A percentile compares a stretch with the other conserved stretches of the same genome.
Evolutionary conservation across 2,888 invertebrate genomes (phyloP).

Genomic region (Drosophila fungiperda): DNA sequence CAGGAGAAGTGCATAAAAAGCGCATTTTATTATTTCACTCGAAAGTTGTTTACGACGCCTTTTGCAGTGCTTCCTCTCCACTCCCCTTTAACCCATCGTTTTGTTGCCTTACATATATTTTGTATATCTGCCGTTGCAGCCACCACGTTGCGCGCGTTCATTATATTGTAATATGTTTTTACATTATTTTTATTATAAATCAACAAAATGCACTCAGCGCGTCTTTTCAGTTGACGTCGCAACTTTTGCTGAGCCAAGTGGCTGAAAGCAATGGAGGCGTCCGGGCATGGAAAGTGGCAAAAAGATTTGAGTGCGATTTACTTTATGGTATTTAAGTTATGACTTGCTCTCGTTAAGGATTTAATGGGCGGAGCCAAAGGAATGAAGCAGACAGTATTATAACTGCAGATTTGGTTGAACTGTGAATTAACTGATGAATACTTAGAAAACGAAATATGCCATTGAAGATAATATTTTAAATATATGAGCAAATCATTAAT

Average conservation of each 20-base stretch:
- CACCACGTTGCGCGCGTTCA: constrained; percentile 59
- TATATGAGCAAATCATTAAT: no score
- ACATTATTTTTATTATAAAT: constrained; percentile 77
- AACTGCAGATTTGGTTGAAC: constrained; percentile 6
- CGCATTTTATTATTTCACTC: constrained; percentile 79
- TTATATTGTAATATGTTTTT: constrained; percentile 75
- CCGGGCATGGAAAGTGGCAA: constrained; percentile 7
- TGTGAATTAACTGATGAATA: constrained; percentile 16
- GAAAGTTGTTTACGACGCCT: constrained; percentile 75
- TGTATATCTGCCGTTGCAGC: constrained; percentile 42
- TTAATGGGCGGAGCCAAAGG: constrained; percentile 25
- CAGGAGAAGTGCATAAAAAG: constrained; percentile 70
- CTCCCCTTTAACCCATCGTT: not conserved
- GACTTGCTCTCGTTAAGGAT: constrained; percentile 36
- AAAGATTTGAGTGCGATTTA: constrained; percentile 49
- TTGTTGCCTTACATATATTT: constrained; percentile 13
- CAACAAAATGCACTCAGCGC: constrained; percentile 73
- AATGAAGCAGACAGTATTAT: not conserved
- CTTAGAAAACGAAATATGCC: not conserved
- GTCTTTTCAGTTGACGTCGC: constrained; percentile 59
- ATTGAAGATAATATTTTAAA: not conserved
- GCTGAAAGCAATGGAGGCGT: constrained; percentile 5
- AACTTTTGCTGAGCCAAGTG: constrained; percentile 47
- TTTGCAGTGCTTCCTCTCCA: constrained; percentile 30
- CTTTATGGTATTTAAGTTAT: constrained; percentile 55